A percentile compares a stretch with the other conserved stretches of the same genome.
Evolutionary conservation across 53 echinoderm and acorn worm species (phyloP).

Genomic region (Actinopyga echinites): DNA sequence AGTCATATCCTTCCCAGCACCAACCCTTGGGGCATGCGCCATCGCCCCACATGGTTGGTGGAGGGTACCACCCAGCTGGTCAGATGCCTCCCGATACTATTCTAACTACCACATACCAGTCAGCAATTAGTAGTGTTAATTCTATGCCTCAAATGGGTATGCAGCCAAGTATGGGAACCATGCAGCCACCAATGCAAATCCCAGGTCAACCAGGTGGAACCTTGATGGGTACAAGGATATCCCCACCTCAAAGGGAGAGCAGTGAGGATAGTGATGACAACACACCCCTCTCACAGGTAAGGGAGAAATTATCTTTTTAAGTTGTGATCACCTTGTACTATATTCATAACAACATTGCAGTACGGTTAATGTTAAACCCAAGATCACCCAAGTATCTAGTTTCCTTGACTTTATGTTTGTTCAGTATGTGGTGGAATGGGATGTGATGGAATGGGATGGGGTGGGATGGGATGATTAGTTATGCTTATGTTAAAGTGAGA

Average conservation of each 20-base stretch:
- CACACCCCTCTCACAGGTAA: slow-evolving; percentile 69
- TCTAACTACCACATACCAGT: slow-evolving; percentile 76
- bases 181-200: slow-evolving; percentile 67
- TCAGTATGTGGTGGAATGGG: no score
- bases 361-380: no score
- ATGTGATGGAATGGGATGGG: no score
- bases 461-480: no score
- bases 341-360: no score
- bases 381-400: no score
- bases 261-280: slow-evolving; percentile 99
- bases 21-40: slow-evolving; percentile 54
- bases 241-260: slow-evolving; percentile 85
- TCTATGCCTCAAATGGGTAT: slow-evolving; percentile 76
- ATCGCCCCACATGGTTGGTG: slow-evolving; percentile 46
- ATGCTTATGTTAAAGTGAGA: no score
- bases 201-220: slow-evolving; percentile 59
- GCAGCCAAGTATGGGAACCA: slow-evolving; percentile 54
- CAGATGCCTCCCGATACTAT: slow-evolving; percentile 46
- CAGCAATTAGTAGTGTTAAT: slow-evolving; percentile 77
- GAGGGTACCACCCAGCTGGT: slow-evolving; percentile 54
- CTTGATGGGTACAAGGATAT: slow-evolving; percentile 52
- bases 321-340: no score
- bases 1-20: slow-evolving; percentile 63
- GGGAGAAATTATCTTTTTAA: not conserved
- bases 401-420: no score